Evolutionary conservation across 2,113 vertebrate species (phyloP).

Genomic region (Argyrosomus japonicus): DNA sequence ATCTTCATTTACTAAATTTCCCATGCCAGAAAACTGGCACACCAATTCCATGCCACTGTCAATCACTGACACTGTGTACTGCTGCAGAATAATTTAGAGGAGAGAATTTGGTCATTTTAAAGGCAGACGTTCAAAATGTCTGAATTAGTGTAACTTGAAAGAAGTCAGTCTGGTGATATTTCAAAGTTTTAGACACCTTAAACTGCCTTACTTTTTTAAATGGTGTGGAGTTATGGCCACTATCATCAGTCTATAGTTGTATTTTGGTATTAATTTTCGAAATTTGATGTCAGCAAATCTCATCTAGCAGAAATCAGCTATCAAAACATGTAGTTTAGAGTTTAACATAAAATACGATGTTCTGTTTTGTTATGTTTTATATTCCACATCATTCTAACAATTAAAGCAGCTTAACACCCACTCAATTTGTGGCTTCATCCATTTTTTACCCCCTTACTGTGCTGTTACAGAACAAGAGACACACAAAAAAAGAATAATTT

Average conservation of each 20-base stretch:
- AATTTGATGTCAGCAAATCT: neutral
- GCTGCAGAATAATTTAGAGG: slow-evolving; percentile 24
- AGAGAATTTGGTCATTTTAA: slow-evolving; percentile 3
- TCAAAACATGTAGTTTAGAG: neutral
- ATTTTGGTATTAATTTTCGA: neutral
- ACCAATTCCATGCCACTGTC: slow-evolving; percentile 45
- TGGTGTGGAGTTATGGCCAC: too few relatives aligned
- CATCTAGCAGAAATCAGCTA: neutral
- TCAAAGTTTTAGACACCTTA: neutral
- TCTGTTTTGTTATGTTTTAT: neutral
- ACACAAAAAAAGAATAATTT: too few relatives aligned
- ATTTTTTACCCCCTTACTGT: neutral
- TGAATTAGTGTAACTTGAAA: slow-evolving; percentile 5
- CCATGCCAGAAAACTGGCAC: slow-evolving; percentile 34
- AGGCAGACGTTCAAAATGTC: neutral
- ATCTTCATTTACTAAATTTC: slow-evolving; percentile 52
- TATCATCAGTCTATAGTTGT: neutral
- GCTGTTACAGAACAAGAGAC: too few relatives aligned
- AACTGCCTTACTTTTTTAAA: neutral
- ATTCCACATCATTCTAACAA: neutral
- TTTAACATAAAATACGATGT: neutral
- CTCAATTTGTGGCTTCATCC: neutral
- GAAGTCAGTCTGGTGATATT: neutral
- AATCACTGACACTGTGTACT: slow-evolving; percentile 15
- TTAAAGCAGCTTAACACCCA: neutral